These are phyloP conservation scores for Allolobophora icterica DNA, from an alignment of 2,888 invertebrate species.

Conservation along the genomic window DNA sequence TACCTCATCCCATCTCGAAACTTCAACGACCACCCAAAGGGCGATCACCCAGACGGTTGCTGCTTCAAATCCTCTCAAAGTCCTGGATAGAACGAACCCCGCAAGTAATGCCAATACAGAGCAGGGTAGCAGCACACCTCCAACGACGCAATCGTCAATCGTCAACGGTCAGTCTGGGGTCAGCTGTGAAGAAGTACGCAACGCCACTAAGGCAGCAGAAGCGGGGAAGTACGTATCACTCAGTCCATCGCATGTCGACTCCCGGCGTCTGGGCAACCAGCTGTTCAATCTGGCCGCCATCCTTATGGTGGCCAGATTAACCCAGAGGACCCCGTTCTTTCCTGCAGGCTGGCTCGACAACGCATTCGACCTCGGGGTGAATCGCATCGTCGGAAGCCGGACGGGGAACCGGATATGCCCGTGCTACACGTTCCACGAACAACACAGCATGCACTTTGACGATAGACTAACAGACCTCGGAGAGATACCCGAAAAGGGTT, in stretches of 20 bases:
- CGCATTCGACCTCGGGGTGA: neutral
- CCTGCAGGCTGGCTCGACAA: conserved; percentile 19
- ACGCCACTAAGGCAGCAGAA: neutral
- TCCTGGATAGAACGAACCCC: neutral
- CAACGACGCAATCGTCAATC: neutral
- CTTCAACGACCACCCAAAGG: neutral
- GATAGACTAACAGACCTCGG: neutral
- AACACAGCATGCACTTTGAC: neutral
- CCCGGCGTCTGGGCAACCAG: conserved; percentile 23
- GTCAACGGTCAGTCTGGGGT: neutral
- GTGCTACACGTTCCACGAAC: conserved; percentile 18
- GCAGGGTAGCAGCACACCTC: neutral
- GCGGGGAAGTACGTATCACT: neutral
- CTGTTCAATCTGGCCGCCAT: conserved; percentile 22
- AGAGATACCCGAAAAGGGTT: neutral
- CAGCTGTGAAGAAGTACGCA: neutral
- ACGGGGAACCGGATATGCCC: neutral
- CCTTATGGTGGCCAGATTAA: neutral
- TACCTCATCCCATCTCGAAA: neutral
- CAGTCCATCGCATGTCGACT: neutral
- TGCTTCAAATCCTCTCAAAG: no score
- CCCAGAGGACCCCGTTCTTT: neutral
- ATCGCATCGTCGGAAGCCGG: neutral
- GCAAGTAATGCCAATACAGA: neutral
- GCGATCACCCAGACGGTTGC: neutral